phyloP scores from a whole-genome alignment of 2,797 vertebrate genomes.

The Myripristis murdjan region DNA sequence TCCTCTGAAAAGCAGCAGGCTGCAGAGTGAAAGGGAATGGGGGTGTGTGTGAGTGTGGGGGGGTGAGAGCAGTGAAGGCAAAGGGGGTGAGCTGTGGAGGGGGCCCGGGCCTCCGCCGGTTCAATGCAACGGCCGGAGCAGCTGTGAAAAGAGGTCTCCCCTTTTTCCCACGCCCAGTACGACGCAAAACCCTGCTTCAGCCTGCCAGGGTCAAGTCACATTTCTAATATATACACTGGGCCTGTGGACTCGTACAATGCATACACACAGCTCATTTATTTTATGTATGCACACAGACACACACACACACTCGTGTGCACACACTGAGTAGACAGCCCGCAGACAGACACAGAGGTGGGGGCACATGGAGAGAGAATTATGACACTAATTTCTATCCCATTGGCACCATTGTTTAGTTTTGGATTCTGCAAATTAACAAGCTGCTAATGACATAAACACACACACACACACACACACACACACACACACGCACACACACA shows the following conservation, averaged over 20 bases:
- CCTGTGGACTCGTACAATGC: constrained; percentile 87
- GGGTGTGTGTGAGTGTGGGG: constrained; percentile 53
- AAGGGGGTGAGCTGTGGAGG: constrained; percentile 59
- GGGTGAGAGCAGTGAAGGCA: constrained; percentile 62
- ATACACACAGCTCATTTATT: constrained; percentile 89
- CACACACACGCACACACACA: too few relatives aligned
- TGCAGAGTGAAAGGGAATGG: constrained; percentile 85
- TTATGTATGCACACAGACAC: constrained; percentile 88
- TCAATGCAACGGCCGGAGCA: constrained; percentile 91
- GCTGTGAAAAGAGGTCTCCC: constrained; percentile 95
- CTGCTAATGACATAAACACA: constrained; percentile 41
- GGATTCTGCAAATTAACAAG: constrained; percentile 75
- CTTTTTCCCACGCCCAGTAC: constrained; percentile 95
- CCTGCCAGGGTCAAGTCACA: constrained; percentile 92
- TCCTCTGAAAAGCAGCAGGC: constrained; percentile 87
- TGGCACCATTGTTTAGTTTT: constrained; percentile 77
- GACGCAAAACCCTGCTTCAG: constrained; percentile 87
- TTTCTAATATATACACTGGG: constrained; percentile 90
- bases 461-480: background rate
- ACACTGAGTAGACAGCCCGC: constrained; percentile 71
- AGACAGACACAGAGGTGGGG: constrained; percentile 57
- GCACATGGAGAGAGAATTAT: constrained; percentile 51
- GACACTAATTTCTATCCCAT: constrained; percentile 85
- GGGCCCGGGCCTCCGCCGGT: constrained; percentile 85
- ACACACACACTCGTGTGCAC: constrained; percentile 75